Evolutionary conservation across 1,140 invertebrate genomes (phyloP).

Genomic region (Macrobrachium nipponense): DNA sequence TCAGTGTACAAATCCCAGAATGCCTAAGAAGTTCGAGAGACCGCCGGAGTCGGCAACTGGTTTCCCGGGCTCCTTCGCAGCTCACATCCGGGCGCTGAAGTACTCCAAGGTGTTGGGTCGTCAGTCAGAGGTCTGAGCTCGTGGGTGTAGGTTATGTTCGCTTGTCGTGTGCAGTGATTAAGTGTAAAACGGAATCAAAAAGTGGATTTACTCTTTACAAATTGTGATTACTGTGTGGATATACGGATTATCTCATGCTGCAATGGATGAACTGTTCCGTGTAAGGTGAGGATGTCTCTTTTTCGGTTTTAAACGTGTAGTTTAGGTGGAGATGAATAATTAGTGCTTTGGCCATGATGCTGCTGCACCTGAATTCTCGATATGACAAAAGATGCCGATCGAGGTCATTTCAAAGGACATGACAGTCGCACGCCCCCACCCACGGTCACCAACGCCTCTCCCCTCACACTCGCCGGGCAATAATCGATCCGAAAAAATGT

Average conservation of each 20-base stretch:
- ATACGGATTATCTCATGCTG: conserved; percentile 29
- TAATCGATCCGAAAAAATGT: no score
- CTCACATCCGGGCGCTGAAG: conserved; percentile 33
- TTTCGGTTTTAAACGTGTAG: conserved; percentile 36
- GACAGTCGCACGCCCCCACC: neutral
- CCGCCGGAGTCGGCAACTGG: neutral
- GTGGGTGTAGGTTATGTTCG: conserved; percentile 25
- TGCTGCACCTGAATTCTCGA: conserved; percentile 37
- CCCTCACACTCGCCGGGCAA: no score
- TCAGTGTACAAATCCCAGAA: no score
- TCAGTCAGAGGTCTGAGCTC: conserved; percentile 39
- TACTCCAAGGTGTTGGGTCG: conserved; percentile 18
- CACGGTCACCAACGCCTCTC: neutral
- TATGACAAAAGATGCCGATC: neutral
- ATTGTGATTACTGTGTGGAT: conserved; percentile 38
- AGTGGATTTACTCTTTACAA: conserved; percentile 29
- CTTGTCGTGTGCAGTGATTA: conserved; percentile 29
- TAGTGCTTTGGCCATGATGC: conserved; percentile 38
- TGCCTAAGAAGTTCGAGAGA: no score
- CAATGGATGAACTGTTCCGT: conserved; percentile 35
- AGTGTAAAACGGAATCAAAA: conserved; percentile 36
- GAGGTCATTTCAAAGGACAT: neutral
- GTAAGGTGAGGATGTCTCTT: conserved; percentile 20
- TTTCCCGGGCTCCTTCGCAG: conserved; percentile 20
- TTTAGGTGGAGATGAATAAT: conserved; percentile 44